phyloP scores from a whole-genome alignment of 2,888 invertebrate species.

The Drepanosiphum platanoidis region DNA sequence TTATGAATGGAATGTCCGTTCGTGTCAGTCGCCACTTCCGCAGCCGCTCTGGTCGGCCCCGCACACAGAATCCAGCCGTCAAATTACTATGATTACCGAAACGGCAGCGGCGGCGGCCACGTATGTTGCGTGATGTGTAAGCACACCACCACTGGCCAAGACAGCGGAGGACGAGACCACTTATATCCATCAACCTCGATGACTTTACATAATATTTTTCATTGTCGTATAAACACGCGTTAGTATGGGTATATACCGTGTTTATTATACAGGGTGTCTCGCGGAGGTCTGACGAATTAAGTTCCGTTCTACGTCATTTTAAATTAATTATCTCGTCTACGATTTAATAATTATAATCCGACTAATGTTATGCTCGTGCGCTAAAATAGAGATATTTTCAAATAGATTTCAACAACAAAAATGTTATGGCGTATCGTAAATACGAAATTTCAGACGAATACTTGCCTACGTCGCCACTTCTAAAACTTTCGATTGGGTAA shows the following conservation, averaged over 20 bases:
- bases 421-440: too few relatives aligned
- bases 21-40: slow-evolving; percentile 30
- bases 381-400: too few relatives aligned
- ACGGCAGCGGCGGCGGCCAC: slow-evolving; percentile 4
- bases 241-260: neutral
- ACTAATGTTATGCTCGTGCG: too few relatives aligned
- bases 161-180: slow-evolving; percentile 20
- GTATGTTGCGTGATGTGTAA: slow-evolving; percentile 13
- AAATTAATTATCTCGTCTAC: too few relatives aligned
- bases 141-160: neutral
- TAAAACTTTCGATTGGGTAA: too few relatives aligned
- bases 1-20: slow-evolving; percentile 59
- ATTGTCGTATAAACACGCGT: slow-evolving; percentile 5
- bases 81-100: slow-evolving; percentile 61
- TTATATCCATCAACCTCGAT: slow-evolving; percentile 56
- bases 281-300: too few relatives aligned
- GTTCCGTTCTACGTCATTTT: too few relatives aligned
- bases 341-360: too few relatives aligned
- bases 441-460: too few relatives aligned
- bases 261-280: neutral
- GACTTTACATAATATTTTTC: slow-evolving; percentile 54
- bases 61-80: slow-evolving; percentile 48
- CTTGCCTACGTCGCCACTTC: too few relatives aligned
- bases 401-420: too few relatives aligned
- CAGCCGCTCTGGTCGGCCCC: neutral